phyloP scores from a whole-genome alignment of 2,113 vertebrate genomes.

The Sorex fumeus region DNA sequence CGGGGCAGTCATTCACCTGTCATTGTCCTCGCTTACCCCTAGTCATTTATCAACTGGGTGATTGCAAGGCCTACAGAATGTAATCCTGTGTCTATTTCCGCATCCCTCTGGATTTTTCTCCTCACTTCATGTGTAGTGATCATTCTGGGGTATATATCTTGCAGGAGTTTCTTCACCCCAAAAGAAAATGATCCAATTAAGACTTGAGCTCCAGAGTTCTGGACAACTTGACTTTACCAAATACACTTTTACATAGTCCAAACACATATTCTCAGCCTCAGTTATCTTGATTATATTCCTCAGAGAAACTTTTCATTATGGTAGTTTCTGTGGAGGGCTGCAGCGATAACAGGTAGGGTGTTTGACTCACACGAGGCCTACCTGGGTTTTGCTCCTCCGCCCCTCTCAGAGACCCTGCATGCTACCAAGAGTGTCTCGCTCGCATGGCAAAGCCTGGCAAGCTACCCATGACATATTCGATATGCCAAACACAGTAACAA shows the following conservation, averaged over 20 bases:
- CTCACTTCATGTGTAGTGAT: neutral
- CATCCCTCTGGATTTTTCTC: neutral
- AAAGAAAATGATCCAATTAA: neutral
- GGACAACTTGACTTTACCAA: neutral
- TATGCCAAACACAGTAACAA: too few relatives aligned
- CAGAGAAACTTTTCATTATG: neutral
- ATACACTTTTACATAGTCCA: neutral
- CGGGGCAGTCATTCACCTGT: conserved; percentile 13
- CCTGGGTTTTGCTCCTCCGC: too few relatives aligned
- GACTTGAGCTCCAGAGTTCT: neutral
- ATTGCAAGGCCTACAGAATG: neutral
- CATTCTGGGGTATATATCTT: neutral
- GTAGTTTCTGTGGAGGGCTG: neutral
- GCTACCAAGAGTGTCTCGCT: too few relatives aligned
- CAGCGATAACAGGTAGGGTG: too few relatives aligned
- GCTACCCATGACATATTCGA: too few relatives aligned
- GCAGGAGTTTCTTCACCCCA: neutral
- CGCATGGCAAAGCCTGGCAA: too few relatives aligned
- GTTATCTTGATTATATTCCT: neutral
- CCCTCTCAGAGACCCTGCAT: too few relatives aligned
- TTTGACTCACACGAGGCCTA: too few relatives aligned
- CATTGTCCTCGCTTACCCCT: neutral
- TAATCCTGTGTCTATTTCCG: conserved; percentile 3
- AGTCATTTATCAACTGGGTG: conserved; percentile 13
- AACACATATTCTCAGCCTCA: neutral